Percentiles rank a stretch among this genome's conserved stretches.
Evolutionary conservation across 2,888 invertebrate genomes (phyloP).

Genomic region (Diabrotica balteata): DNA sequence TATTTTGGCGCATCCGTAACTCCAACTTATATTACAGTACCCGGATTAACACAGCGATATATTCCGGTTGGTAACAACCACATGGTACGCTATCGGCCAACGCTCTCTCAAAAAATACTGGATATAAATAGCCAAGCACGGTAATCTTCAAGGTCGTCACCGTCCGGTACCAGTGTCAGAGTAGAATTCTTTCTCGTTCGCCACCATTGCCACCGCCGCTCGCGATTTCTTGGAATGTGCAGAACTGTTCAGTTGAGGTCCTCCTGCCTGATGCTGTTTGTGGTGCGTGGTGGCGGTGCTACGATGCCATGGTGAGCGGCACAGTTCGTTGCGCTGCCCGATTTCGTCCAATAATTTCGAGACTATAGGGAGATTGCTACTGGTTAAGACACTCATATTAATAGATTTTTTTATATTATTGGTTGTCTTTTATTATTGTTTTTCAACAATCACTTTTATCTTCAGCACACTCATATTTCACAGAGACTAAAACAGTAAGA

Average conservation of each 20-base stretch:
- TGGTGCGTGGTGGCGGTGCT: background rate
- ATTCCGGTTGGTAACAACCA: slow-evolving; percentile 25
- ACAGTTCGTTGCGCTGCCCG: background rate
- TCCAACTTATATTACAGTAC: too few relatives aligned
- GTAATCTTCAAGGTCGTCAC: slow-evolving; percentile 20
- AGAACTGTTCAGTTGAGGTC: background rate
- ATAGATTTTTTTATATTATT: too few relatives aligned
- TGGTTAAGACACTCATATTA: too few relatives aligned
- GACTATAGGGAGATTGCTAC: too few relatives aligned
- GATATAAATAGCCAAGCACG: slow-evolving; percentile 22
- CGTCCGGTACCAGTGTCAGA: slow-evolving; percentile 16
- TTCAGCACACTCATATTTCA: too few relatives aligned
- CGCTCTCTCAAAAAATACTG: slow-evolving; percentile 24
- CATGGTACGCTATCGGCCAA: slow-evolving; percentile 17
- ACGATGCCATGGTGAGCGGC: background rate
- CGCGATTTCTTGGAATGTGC: slow-evolving; percentile 11
- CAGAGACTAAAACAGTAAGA: too few relatives aligned
- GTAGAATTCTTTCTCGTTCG: slow-evolving; percentile 5
- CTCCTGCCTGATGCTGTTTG: background rate
- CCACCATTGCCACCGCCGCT: background rate
- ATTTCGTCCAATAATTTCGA: background rate
- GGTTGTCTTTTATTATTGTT: too few relatives aligned
- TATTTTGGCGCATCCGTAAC: too few relatives aligned
- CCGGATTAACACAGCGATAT: background rate
- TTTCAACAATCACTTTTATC: too few relatives aligned